Conservation (phyloP, 1,140 invertebrate genomes). For the Cydia amplana region DNA sequence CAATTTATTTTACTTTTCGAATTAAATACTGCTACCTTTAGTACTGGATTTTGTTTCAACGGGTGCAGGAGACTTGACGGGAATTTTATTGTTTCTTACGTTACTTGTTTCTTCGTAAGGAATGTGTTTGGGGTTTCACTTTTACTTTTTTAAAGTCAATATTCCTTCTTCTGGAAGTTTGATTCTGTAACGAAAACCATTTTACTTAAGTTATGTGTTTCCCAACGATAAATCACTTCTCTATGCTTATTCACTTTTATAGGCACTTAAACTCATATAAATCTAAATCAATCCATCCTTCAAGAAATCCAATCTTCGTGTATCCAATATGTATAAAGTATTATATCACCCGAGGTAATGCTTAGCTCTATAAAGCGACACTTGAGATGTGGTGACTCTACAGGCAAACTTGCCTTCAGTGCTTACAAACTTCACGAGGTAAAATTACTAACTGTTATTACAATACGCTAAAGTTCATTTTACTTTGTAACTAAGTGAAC, state of each 20-base stretch:
- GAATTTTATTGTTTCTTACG: conserved; percentile 6
- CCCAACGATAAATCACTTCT: not conserved
- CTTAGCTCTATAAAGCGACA: conserved; percentile 26
- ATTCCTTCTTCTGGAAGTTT: not conserved
- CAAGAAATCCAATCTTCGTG: conserved; percentile 30
- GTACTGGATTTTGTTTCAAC: conserved; percentile 27
- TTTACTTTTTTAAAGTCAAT: not conserved
- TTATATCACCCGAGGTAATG: conserved; percentile 23
- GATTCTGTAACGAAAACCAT: not conserved
- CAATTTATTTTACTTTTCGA: conserved; percentile 44
- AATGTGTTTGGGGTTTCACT: not conserved
- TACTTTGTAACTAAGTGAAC: not conserved
- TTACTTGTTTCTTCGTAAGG: not conserved
- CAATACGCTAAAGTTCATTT: not conserved
- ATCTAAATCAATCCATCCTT: conserved; percentile 9
- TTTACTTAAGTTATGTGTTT: not conserved
- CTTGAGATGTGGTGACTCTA: conserved; percentile 1
- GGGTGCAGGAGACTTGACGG: conserved; percentile 1
- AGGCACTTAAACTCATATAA: conserved; percentile 1
- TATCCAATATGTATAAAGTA: conserved; percentile 29
- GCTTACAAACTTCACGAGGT: not conserved
- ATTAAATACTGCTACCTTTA: conserved; percentile 42
- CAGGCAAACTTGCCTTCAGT: not conserved
- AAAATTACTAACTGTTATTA: not conserved
- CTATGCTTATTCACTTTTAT: not conserved